phyloP scores from a whole-genome alignment of 2,888 invertebrate genomes.

The Luperina testacea region DNA sequence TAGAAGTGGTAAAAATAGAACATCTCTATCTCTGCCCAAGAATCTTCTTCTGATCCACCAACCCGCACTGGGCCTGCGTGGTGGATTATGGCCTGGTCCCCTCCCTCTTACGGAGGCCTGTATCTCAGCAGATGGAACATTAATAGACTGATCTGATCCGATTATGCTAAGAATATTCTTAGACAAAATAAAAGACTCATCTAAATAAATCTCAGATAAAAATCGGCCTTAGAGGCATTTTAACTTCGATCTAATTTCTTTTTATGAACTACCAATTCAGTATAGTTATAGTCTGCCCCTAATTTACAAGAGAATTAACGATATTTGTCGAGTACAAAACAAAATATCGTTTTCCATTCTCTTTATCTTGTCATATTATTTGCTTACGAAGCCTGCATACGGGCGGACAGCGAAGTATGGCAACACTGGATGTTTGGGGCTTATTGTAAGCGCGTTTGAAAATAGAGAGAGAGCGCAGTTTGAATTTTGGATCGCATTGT shows the following conservation, averaged over 20 bases:
- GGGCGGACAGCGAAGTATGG: slow-evolving; percentile 67
- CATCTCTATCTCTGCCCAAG: too few relatives aligned
- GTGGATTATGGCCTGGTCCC: not conserved
- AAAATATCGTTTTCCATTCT: slow-evolving; percentile 77
- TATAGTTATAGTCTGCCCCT: slow-evolving; percentile 27
- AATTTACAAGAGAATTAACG: slow-evolving; percentile 59
- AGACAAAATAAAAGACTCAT: not conserved
- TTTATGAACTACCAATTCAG: slow-evolving; percentile 34
- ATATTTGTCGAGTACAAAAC: slow-evolving; percentile 66
- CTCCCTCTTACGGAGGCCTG: not conserved
- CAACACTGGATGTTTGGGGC: slow-evolving; percentile 50
- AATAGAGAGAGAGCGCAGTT: slow-evolving; percentile 29
- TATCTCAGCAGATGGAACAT: not conserved
- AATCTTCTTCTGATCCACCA: not conserved
- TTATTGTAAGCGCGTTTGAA: slow-evolving; percentile 41
- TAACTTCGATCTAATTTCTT: slow-evolving; percentile 21
- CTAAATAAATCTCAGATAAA: slow-evolving; percentile 5
- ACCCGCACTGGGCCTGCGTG: too few relatives aligned
- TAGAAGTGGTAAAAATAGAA: not conserved
- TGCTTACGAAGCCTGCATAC: slow-evolving; percentile 81
- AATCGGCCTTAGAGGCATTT: slow-evolving; percentile 16
- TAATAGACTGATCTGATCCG: not conserved
- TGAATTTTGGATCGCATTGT: slow-evolving; percentile 28
- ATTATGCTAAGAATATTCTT: not conserved
- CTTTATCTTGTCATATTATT: slow-evolving; percentile 84